Base-by-base conservation (phyloP, 2,888 invertebrate species). In the Drosophila fungiperda region DNA sequence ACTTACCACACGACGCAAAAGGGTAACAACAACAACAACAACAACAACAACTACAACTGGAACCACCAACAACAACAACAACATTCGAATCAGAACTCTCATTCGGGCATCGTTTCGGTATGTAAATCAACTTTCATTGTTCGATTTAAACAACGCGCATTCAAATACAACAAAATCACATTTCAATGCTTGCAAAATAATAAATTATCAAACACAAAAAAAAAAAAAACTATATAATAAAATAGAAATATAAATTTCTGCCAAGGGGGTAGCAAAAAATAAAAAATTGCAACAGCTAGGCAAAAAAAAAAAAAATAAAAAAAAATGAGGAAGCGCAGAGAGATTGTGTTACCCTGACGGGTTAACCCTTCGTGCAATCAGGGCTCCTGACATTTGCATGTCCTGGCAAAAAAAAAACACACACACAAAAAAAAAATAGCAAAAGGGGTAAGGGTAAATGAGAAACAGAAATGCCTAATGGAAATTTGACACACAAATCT, bases 61-160 rank as follows among this genome's bases (percentile, higher is more conserved):
- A 59, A 77, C 54, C 73, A 75, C 55, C 64, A 78, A 38, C 36
- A 76, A 38, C 62, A 78, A 54, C 57, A 64, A 36, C 58, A 54
- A 50, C 15, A 35, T 26, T 26, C 26, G 58, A 20, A 8, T 49
- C 48, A 85, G 87, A 85, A 87, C 80, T 88, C 80, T 86, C 69
- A 58, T 38, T 49, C 60, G 54, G 83, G 38, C 71, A 89, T 87
- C 92, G 90, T 92, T 92, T 92, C 91, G 93, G 93, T 93, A 93
- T 93, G 93, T 93, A 93, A 93, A 93, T 93, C 93, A 93, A 92
- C 92, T 91, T 91, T 91, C 91, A 92, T 93, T 92, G 90, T 92
- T 92, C 90, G 83, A 83, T 73, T 80, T 82, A 78, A 83, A 78
- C 71, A 80, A 74, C 84, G 71, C 73, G 65, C 77, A 80, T 68